Conservation (phyloP, 2,797 vertebrate species). For the Diglossa cyanea region DNA sequence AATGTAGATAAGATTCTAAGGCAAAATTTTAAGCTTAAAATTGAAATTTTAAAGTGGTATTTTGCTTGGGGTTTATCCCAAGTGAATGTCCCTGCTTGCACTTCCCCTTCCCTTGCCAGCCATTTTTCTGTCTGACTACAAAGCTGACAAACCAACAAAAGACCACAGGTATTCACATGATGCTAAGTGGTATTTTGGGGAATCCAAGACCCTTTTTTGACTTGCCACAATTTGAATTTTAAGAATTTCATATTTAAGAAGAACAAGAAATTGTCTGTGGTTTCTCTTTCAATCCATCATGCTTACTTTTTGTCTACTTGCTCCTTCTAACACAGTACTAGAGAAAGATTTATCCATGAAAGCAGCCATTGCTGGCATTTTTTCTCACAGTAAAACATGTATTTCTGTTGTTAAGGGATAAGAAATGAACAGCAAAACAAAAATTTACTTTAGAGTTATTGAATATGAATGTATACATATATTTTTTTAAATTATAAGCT, state of each 20-base stretch:
- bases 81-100: background rate
- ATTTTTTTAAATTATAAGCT: background rate
- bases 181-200: background rate
- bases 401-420: background rate
- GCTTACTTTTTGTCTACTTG: background rate
- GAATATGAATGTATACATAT: background rate
- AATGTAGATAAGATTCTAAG: background rate
- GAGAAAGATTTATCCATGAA: background rate
- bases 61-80: background rate
- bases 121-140: background rate
- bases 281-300: background rate
- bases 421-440: background rate
- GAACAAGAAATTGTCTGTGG: background rate
- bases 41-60: background rate
- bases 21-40: background rate
- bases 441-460: background rate
- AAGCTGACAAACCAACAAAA: conserved; percentile 18
- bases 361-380: background rate
- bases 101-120: conserved; percentile 2
- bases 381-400: background rate
- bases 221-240: background rate
- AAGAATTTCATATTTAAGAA: background rate
- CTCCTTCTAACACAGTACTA: background rate
- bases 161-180: conserved; percentile 42
- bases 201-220: background rate